phyloP scores from a whole-genome alignment of 2,888 invertebrate genomes.

The Parasteatoda lunata region DNA sequence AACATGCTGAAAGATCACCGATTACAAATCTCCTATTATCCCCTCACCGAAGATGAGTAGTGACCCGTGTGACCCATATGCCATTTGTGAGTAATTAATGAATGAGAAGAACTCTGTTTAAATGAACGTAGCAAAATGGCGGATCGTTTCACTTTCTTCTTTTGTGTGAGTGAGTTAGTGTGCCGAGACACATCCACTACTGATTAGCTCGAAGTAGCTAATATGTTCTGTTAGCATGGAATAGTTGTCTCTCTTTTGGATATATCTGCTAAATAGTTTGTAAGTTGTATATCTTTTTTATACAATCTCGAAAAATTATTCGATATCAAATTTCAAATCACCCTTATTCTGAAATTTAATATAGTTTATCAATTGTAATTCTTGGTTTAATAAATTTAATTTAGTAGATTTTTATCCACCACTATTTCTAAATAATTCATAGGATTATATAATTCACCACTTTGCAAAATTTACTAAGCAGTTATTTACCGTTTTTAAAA shows the following conservation, averaged over 20 bases:
- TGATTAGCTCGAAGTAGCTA: not conserved
- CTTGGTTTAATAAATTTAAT: too few relatives aligned
- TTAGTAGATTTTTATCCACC: too few relatives aligned
- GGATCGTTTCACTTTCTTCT: not conserved
- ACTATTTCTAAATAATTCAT: too few relatives aligned
- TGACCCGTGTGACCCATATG: conserved; percentile 60
- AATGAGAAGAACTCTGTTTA: conserved; percentile 11
- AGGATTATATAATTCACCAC: too few relatives aligned
- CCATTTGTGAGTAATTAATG: conserved; percentile 27
- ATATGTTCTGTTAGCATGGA: not conserved
- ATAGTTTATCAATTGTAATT: too few relatives aligned
- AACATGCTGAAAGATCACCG: not conserved
- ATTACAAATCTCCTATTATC: conserved; percentile 11
- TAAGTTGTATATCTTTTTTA: too few relatives aligned
- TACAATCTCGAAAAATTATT: too few relatives aligned
- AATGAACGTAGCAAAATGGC: not conserved
- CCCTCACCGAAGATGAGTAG: not conserved
- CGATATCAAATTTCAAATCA: too few relatives aligned
- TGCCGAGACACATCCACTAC: not conserved
- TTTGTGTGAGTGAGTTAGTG: not conserved
- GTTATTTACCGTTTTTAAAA: too few relatives aligned
- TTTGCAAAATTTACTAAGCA: too few relatives aligned
- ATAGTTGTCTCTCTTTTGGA: not conserved
- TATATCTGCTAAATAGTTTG: too few relatives aligned
- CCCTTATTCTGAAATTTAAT: too few relatives aligned